Evolutionary conservation across 1,140 invertebrate species (phyloP).

Genomic region (Mesaphorura yosii): DNA sequence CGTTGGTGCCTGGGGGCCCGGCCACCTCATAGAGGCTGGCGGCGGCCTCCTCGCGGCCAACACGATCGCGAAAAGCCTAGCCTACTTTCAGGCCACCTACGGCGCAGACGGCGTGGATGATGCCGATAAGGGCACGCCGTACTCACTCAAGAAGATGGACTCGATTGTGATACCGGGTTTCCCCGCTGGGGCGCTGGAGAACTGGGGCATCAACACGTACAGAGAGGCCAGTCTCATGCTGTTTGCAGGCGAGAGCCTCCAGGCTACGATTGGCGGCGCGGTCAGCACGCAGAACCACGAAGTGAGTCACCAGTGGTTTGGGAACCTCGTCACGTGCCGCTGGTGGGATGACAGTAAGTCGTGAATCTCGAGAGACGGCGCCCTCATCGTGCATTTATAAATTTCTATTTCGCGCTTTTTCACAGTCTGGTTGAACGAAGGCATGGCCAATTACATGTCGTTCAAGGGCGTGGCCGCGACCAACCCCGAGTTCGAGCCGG

Average conservation of each 20-base stretch:
- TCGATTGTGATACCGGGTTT: neutral
- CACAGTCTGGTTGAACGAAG: slow-evolving; percentile 27
- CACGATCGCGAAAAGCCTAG: neutral
- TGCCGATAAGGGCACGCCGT: too few species aligned
- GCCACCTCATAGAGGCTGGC: neutral
- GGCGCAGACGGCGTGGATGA: too few species aligned
- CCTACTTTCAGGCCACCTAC: neutral
- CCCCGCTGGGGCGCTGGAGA: neutral
- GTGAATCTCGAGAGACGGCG: too few species aligned
- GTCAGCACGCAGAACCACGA: slow-evolving; percentile 63
- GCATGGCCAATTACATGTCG: slow-evolving; percentile 13
- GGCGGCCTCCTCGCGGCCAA: neutral
- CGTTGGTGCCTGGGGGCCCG: neutral
- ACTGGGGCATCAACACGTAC: neutral
- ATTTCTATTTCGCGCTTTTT: too few species aligned
- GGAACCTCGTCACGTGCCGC: slow-evolving; percentile 50
- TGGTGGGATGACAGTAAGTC: slow-evolving; percentile 24
- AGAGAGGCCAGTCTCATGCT: neutral
- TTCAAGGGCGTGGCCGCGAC: slow-evolving; percentile 4
- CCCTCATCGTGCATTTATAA: too few species aligned
- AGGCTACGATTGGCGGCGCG: neutral
- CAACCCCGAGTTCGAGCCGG: slow-evolving; percentile 12
- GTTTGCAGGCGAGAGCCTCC: neutral
- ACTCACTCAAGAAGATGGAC: neutral
- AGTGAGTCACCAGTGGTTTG: slow-evolving; percentile 77